Percentiles rank a stretch among this genome's conserved stretches.
Evolutionary conservation across 2,888 invertebrate species (phyloP).

Genomic region (Resseliella maxima): DNA sequence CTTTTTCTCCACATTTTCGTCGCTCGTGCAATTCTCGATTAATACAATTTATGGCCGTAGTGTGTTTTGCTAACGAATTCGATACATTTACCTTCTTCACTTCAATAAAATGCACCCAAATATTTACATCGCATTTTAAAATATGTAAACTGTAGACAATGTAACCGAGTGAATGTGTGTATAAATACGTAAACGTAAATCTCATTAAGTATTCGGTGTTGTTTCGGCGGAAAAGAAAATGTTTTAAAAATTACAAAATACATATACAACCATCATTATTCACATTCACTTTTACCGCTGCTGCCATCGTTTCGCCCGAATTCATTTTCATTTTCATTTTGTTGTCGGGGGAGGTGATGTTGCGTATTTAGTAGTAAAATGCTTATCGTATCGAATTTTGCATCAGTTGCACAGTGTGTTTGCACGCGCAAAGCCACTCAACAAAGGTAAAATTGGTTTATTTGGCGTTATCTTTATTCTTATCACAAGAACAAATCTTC

Average conservation of each 20-base stretch:
- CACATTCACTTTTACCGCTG: neutral
- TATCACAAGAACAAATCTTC: neutral
- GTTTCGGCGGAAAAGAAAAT: conserved; percentile 33
- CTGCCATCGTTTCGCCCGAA: neutral
- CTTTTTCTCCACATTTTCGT: neutral
- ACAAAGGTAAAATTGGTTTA: conserved; percentile 6
- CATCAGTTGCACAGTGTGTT: too few relatives aligned
- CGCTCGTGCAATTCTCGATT: neutral
- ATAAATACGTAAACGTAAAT: conserved; percentile 40
- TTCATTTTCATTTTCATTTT: too few relatives aligned
- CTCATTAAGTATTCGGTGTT: conserved; percentile 49
- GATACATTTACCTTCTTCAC: conserved; percentile 3
- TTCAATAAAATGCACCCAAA: conserved; percentile 1
- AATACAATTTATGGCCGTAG: conserved; percentile 49
- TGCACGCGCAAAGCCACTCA: neutral
- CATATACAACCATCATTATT: conserved; percentile 40
- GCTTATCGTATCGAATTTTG: too few relatives aligned
- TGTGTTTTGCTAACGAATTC: neutral
- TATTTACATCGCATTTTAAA: neutral
- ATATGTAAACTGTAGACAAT: conserved; percentile 23
- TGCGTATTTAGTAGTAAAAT: too few relatives aligned
- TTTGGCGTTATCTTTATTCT: conserved; percentile 49
- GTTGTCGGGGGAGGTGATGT: too few relatives aligned
- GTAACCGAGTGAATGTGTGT: conserved; percentile 15
- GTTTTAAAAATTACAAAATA: conserved; percentile 8